Conservation (phyloP, 2,888 invertebrate species). For the Phalera bucephala region DNA sequence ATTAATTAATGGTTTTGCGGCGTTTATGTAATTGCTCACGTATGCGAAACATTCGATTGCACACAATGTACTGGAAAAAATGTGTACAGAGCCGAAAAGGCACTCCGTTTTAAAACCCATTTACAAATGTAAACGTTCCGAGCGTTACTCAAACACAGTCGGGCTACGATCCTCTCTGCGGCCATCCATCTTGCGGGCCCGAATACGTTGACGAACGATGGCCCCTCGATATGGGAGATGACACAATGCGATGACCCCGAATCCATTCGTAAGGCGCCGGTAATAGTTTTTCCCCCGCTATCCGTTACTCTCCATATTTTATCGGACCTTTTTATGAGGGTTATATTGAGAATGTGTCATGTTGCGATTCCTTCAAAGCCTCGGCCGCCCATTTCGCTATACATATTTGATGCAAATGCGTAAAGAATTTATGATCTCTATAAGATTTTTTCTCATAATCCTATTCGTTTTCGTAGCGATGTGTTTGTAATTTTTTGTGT, state of each 20-base stretch:
- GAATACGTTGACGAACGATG: slow-evolving; percentile 62
- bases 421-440: slow-evolving; percentile 65
- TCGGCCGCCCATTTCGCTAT: slow-evolving; percentile 48
- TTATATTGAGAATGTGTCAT: slow-evolving; percentile 66
- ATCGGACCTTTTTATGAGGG: slow-evolving; percentile 68
- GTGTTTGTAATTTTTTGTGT: no score
- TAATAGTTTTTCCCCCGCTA: slow-evolving; percentile 65
- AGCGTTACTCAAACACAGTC: slow-evolving; percentile 38
- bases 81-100: slow-evolving; percentile 10
- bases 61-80: not conserved
- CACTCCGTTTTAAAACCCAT: slow-evolving; percentile 56
- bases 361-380: slow-evolving; percentile 52
- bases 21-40: slow-evolving; percentile 24
- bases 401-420: slow-evolving; percentile 67
- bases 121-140: slow-evolving; percentile 56
- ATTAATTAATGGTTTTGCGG: slow-evolving; percentile 35
- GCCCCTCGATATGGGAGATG: slow-evolving; percentile 67
- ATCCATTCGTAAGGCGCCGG: slow-evolving; percentile 60
- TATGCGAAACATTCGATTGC: slow-evolving; percentile 6
- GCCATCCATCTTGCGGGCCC: slow-evolving; percentile 61
- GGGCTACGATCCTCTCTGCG: slow-evolving; percentile 28
- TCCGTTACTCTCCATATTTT: slow-evolving; percentile 68
- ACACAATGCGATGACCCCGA: slow-evolving; percentile 75
- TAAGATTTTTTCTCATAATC: slow-evolving; percentile 52
- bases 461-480: slow-evolving; percentile 52